A percentile compares a stretch with the other conserved stretches of the same genome.
phyloP scores from a whole-genome alignment of 2,113 vertebrate species.

The Eubucco bourcierii region DNA sequence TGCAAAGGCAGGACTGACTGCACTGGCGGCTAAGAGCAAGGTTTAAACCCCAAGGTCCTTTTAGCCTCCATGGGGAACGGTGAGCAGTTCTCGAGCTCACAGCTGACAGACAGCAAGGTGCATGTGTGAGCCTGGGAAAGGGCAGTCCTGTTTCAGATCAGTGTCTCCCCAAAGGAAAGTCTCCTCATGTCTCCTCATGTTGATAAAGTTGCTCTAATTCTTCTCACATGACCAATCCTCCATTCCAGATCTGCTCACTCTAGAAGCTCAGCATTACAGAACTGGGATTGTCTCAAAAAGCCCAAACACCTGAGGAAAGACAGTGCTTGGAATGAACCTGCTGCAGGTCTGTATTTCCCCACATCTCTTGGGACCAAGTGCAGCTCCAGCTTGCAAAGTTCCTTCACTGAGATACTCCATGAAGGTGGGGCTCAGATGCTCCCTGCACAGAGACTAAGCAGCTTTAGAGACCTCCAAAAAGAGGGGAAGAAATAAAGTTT shows the following conservation, averaged over 20 bases:
- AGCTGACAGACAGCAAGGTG: neutral
- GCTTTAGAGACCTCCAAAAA: neutral
- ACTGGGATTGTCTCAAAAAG: neutral
- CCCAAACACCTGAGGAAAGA: neutral
- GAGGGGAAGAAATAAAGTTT: neutral
- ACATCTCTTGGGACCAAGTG: neutral
- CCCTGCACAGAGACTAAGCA: neutral
- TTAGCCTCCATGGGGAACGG: neutral
- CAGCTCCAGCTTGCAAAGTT: neutral
- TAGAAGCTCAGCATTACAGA: neutral
- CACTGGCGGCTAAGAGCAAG: too few relatives aligned
- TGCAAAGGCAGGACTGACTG: neutral
- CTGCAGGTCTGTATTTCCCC: neutral
- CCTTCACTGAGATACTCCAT: neutral
- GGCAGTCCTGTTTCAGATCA: neutral
- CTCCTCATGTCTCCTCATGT: neutral
- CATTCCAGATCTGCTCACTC: neutral
- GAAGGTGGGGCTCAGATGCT: neutral
- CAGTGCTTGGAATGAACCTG: neutral
- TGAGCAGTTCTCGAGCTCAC: neutral
- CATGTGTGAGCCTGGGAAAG: neutral
- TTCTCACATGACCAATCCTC: neutral
- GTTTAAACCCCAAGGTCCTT: neutral
- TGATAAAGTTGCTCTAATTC: neutral
- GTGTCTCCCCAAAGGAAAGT: neutral